phyloP scores from a whole-genome alignment of 2,888 invertebrate species.

The Rhagonycha fulva region DNA sequence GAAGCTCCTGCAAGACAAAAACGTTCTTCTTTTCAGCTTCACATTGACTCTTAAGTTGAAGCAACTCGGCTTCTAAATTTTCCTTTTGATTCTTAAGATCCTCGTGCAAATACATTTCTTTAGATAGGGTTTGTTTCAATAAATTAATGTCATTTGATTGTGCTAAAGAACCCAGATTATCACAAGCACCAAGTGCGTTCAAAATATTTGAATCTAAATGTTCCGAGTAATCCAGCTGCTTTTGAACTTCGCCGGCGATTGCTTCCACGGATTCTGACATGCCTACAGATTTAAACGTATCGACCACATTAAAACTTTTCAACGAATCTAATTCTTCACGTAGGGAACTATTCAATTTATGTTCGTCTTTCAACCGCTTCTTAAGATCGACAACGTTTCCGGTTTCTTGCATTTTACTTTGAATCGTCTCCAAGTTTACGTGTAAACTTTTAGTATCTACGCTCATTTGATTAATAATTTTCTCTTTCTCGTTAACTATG shows the following conservation, averaged over 20 bases:
- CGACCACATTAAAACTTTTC: slow-evolving; percentile 48
- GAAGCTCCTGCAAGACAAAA: slow-evolving; percentile 60
- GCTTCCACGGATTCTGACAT: slow-evolving; percentile 56
- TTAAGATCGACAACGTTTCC: slow-evolving; percentile 64
- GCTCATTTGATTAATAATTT: slow-evolving; percentile 63
- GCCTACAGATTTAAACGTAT: slow-evolving; percentile 50
- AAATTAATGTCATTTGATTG: slow-evolving; percentile 31
- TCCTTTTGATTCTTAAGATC: slow-evolving; percentile 59
- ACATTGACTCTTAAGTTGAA: slow-evolving; percentile 55
- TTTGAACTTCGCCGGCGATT: slow-evolving; percentile 60
- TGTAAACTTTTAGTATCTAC: slow-evolving; percentile 61
- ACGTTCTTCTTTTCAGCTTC: slow-evolving; percentile 60
- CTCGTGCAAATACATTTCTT: slow-evolving; percentile 57
- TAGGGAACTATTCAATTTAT: slow-evolving; percentile 53
- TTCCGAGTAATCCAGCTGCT: slow-evolving; percentile 64
- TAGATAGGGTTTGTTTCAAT: slow-evolving; percentile 53
- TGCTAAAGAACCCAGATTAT: slow-evolving; percentile 37
- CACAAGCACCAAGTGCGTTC: slow-evolving; percentile 60
- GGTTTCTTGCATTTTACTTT: slow-evolving; percentile 59
- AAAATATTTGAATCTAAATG: slow-evolving; percentile 64
- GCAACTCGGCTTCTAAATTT: slow-evolving; percentile 57
- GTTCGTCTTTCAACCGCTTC: slow-evolving; percentile 61
- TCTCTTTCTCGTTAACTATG: slow-evolving; percentile 63
- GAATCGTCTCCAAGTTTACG: slow-evolving; percentile 58
- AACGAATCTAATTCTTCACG: slow-evolving; percentile 47